Base-by-base conservation (phyloP, 2,113 vertebrate genomes). In the Coregonus clupeaformis region DNA sequence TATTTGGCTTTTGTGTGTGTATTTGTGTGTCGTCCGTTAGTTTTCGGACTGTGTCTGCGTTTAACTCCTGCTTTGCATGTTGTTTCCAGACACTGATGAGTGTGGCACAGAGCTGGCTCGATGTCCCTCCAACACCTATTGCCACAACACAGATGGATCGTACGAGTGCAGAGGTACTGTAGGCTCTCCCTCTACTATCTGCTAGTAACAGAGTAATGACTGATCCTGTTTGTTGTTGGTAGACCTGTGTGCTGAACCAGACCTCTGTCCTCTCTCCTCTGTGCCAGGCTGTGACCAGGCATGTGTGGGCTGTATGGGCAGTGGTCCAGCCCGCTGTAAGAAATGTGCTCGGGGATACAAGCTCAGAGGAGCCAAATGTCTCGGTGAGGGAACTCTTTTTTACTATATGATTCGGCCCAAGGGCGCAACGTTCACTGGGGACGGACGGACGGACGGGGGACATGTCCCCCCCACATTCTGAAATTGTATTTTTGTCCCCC, bases 261-360 rank as follows among this genome's bases (percentile, higher is more conserved):
- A 11, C 9, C 36, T 24, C 36, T 2, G 36, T 42, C 36, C 13
- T 52, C 69, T 6, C 27, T 42, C 9, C 9, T 42, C 36, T 42
- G 59, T 64, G 79, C 27, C 86, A 99, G 98, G 96, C 45, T 99
- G 98, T 86, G 96, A 98, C 87, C 96, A 94, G 36, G 95, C 98
- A 3, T 99, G 98, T 80, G 93, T 98, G 0, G 97, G 97, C 80
- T 99, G 98, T 83, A 99, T 98, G 97, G 97, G 97, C 0, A 95
- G 95, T 0, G 98, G 98, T 55, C 95, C 96, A 0, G 94, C 96
- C 77, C 96, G 97, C 80, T 99, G 98, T 89, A 98, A 96, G 91
- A 98, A 95, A 77, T 99, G 98, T 80, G 90, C 96, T 24, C 94
- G 94, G 68, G 98, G 98, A 64, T 99, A 97, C 91, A 94, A 89